A percentile compares a stretch with the other conserved stretches of the same genome.
These are phyloP conservation scores for Neodiprion fabricii DNA, from an alignment of 1,140 invertebrate genomes.

Conservation along the genomic window DNA sequence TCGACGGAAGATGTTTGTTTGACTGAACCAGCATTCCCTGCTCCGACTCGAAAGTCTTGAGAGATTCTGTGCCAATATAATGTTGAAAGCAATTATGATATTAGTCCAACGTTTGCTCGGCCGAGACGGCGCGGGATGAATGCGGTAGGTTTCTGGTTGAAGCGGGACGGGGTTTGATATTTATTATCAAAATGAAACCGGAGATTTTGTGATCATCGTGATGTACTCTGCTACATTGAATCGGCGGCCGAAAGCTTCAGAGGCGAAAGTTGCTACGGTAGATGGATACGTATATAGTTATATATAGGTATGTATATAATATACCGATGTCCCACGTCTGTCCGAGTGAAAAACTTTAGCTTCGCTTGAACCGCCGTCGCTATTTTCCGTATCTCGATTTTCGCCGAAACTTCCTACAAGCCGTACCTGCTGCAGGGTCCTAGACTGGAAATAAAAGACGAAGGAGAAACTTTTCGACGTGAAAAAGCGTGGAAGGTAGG, in stretches of 20 bases:
- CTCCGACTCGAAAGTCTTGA: neutral
- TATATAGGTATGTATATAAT: no score
- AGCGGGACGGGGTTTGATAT: neutral
- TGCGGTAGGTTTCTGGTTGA: neutral
- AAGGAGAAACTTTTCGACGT: no score
- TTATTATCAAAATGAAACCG: neutral
- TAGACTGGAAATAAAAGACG: no score
- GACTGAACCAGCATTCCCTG: neutral
- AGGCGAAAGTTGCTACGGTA: neutral
- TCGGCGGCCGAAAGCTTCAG: neutral
- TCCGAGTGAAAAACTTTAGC: neutral
- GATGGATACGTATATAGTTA: no score
- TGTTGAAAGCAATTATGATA: constrained; percentile 41
- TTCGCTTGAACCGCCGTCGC: neutral
- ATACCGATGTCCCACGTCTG: neutral
- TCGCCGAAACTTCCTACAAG: neutral
- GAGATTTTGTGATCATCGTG: constrained; percentile 7
- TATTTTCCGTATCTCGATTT: neutral
- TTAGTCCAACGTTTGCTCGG: constrained; percentile 39
- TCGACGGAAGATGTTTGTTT: no score
- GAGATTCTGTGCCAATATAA: constrained; percentile 24
- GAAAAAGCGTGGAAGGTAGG: no score
- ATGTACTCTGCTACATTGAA: constrained; percentile 4
- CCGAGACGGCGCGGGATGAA: constrained; percentile 11
- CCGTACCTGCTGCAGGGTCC: no score